Percentiles rank a stretch among this genome's conserved stretches.
Evolutionary conservation across 2,113 vertebrate genomes (phyloP).

Genomic region (Balaeniceps rex): DNA sequence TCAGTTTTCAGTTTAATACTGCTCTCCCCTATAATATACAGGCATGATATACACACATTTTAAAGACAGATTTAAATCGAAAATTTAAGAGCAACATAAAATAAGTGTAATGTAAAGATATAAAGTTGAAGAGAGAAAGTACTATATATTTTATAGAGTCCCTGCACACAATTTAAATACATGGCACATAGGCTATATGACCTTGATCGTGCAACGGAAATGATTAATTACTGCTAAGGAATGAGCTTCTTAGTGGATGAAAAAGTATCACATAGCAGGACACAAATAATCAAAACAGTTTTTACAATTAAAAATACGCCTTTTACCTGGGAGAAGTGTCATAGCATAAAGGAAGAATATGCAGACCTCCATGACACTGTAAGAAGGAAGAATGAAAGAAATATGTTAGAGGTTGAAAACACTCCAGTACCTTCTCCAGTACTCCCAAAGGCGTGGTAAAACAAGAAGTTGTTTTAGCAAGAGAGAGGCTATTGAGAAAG

Average conservation of each 20-base stretch:
- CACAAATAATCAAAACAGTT: neutral
- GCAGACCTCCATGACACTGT: constrained; percentile 26
- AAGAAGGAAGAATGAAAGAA: neutral
- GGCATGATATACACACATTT: neutral
- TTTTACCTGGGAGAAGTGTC: constrained; percentile 50
- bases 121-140: neutral
- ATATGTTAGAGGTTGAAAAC: neutral
- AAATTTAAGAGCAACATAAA: constrained; percentile 31
- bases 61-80: neutral
- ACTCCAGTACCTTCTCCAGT: neutral
- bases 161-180: neutral
- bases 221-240: neutral
- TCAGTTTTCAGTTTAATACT: neutral
- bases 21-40: neutral
- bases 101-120: neutral
- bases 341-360: neutral
- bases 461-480: neutral
- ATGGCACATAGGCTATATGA: neutral
- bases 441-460: neutral
- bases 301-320: neutral
- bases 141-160: neutral
- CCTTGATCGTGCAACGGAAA: neutral
- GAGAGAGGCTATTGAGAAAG: neutral
- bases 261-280: neutral
- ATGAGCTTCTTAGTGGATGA: neutral